Conservation (phyloP, 2,797 vertebrate genomes). For the Falco naumanni region DNA sequence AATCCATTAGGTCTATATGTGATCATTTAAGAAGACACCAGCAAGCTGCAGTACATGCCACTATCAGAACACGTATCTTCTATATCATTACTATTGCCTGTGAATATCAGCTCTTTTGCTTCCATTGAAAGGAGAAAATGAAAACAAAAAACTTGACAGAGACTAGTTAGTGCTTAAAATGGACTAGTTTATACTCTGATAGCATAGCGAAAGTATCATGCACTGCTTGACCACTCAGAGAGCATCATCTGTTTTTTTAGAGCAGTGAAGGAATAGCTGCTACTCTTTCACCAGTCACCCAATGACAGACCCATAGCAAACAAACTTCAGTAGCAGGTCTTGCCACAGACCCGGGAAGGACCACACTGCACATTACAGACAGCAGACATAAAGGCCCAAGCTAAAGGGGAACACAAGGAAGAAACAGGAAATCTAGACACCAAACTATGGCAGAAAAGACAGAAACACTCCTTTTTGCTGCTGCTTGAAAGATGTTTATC, state of each 20-base stretch:
- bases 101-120: not conserved
- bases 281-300: not conserved
- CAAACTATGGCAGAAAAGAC: not conserved
- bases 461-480: not conserved
- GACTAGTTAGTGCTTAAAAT: not conserved
- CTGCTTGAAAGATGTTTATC: not conserved
- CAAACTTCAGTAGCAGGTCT: not conserved
- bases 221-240: not conserved
- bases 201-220: not conserved
- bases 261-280: accelerated
- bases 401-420: not conserved
- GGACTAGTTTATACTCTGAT: not conserved
- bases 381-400: not conserved
- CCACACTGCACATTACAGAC: accelerated
- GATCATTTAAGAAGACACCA: not conserved
- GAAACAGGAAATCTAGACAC: not conserved
- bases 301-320: accelerated
- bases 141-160: not conserved
- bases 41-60: not conserved
- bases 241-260: not conserved
- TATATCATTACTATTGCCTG: not conserved
- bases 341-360: not conserved
- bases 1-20: not conserved
- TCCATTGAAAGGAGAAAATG: not conserved
- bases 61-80: not conserved